Evolutionary conservation across 2,113 vertebrate species (phyloP), one percentile per base, ranked within the genome.

Genomic region (Mixornis gularis): DNA sequence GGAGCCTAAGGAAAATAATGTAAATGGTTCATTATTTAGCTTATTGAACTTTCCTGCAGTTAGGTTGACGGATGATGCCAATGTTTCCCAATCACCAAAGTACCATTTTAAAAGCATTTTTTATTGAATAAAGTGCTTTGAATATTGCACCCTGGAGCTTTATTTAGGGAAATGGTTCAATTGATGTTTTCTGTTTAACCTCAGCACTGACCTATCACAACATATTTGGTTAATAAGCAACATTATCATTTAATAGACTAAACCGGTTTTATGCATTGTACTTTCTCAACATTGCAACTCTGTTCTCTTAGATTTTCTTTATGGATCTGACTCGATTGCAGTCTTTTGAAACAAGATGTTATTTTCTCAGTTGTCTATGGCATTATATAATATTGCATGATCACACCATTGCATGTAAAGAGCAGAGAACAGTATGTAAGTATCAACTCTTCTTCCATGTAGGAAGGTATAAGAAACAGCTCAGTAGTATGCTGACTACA

Each of bases 1-100:
- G 81, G 86, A 97, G 97, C 96, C 97, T 96, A 95, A 93, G 97
- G 96, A 97, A 97, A 96, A 97, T 96, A 97, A 97, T 98, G 97
- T 97, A 96, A 98, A 97, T 97, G 97, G 97, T 97, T 98, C 97
- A 97, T 98, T 98, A 98, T 98, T 98, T 96, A 97, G 95, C 92
- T 93, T 97, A 97, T 97, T 97, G 97, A 98, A 98, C 98, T 97
- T 97, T 69, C 74, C 96, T 95, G 97, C 97, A 95, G 91, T 97
- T 96, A 96, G 97, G 95, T 92, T 98, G 97, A 97, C 95, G 70
- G 96, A 97, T 98, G 97, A 95, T 95, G 89, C 96, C 94, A 92
- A n/a, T 96, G 97, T 96, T 97, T 97, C 97, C 92, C 97, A 97
- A 95, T 97, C 97, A 97, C 97, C 95, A 77, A 95, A 97, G 95